These are phyloP conservation scores for Ennomos erosarius DNA, from an alignment of 2,888 invertebrate genomes.

Conservation along the genomic window DNA sequence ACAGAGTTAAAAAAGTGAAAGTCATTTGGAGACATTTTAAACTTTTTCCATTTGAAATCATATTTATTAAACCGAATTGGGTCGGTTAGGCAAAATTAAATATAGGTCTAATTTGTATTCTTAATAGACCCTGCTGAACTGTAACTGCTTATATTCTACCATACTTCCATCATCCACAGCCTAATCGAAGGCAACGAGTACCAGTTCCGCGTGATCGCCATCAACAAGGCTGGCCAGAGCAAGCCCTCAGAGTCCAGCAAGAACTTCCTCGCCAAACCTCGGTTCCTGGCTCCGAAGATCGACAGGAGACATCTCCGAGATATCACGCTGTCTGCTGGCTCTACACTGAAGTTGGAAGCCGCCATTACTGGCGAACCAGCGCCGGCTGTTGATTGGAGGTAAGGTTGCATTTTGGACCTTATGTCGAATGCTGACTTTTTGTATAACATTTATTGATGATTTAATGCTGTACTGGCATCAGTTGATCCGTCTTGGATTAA, in stretches of 20 bases:
- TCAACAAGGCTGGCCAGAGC: conserved; percentile 97
- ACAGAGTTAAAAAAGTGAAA: too few species aligned
- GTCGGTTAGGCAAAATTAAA: too few species aligned
- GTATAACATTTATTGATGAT: too few species aligned
- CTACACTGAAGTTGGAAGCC: conserved; percentile 96
- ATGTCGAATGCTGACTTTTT: neutral
- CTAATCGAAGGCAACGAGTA: conserved; percentile 98
- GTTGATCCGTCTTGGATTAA: too few species aligned
- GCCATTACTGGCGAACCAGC: conserved; percentile 98
- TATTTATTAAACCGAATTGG: too few species aligned
- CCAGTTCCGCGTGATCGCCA: conserved; percentile 97
- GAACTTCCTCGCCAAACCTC: conserved; percentile 93
- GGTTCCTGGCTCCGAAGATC: conserved; percentile 97
- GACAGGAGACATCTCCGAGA: conserved; percentile 96
- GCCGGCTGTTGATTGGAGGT: conserved; percentile 96
- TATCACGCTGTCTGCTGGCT: conserved; percentile 95
- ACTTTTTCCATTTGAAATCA: too few species aligned
- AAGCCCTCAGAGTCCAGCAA: conserved; percentile 96
- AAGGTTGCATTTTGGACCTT: neutral
- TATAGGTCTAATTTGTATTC: too few species aligned
- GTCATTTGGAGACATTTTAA: too few species aligned
- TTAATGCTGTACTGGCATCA: too few species aligned
- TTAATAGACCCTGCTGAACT: too few species aligned
- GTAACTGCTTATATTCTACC: neutral
- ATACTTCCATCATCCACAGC: conserved; percentile 46